Conservation (phyloP, 1,140 invertebrate genomes). For the Fopius arisanus region DNA sequence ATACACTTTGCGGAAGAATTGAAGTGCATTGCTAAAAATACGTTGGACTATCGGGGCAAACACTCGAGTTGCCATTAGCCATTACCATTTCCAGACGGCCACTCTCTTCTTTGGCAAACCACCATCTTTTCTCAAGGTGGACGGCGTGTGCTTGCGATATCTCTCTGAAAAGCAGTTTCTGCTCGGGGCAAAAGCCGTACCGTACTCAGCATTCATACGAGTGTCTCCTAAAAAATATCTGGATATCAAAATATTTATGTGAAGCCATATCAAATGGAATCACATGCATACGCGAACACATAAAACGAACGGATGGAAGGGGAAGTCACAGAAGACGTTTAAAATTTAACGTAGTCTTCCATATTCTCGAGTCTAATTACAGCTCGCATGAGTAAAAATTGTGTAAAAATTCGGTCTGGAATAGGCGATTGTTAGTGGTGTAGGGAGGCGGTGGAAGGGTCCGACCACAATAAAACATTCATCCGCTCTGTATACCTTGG, state of each 20-base stretch:
- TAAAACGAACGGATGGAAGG: too few relatives aligned
- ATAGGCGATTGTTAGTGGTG: not conserved
- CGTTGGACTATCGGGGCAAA: slow-evolving; percentile 37
- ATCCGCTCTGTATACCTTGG: slow-evolving; percentile 55
- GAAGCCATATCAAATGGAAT: not conserved
- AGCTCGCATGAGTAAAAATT: too few relatives aligned
- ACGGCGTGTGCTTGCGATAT: slow-evolving; percentile 35
- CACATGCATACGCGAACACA: not conserved
- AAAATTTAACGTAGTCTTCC: too few relatives aligned
- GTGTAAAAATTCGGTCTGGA: not conserved
- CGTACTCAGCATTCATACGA: not conserved
- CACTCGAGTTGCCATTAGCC: slow-evolving; percentile 47
- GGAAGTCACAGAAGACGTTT: too few relatives aligned
- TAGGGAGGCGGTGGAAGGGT: slow-evolving; percentile 33
- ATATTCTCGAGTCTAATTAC: too few relatives aligned
- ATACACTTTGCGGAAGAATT: slow-evolving; percentile 10
- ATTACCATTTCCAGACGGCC: slow-evolving; percentile 48
- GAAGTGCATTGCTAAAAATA: slow-evolving; percentile 43
- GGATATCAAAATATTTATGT: slow-evolving; percentile 48
- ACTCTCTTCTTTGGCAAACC: slow-evolving; percentile 38
- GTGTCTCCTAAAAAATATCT: slow-evolving; percentile 17
- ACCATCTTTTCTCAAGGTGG: slow-evolving; percentile 23
- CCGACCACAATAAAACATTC: slow-evolving; percentile 57
- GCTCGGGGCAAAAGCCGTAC: not conserved
- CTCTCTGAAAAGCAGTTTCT: slow-evolving; percentile 22